phyloP scores from a whole-genome alignment of 2,113 vertebrate species.

The Hippocampus comes region DNA sequence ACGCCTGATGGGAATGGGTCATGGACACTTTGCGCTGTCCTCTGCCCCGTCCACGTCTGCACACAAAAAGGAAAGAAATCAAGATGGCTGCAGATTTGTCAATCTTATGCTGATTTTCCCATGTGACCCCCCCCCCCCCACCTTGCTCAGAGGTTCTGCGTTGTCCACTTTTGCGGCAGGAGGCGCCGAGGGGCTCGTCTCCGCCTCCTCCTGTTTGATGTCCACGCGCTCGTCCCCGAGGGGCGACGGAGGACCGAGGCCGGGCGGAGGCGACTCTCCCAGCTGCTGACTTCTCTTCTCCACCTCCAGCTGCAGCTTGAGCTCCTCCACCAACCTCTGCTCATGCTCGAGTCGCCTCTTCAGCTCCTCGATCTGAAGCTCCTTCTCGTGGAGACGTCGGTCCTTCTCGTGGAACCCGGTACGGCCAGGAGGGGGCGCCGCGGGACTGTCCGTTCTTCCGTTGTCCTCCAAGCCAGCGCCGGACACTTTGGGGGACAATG shows the following conservation, averaged over 20 bases:
- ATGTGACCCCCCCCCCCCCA: neutral
- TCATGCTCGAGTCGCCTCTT: constrained; percentile 92
- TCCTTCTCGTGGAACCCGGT: constrained; percentile 79
- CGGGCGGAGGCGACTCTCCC: constrained; percentile 50
- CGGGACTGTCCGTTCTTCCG: constrained; percentile 65
- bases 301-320: constrained; percentile 95
- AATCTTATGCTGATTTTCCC: too few relatives aligned
- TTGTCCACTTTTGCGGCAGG: constrained; percentile 74
- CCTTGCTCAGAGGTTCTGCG: constrained; percentile 62
- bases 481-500: constrained; percentile 86
- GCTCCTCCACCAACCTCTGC: constrained; percentile 90
- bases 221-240: constrained; percentile 61
- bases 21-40: too few relatives aligned
- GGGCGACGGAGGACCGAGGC: constrained; percentile 27
- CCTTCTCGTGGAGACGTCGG: constrained; percentile 86
- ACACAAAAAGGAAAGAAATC: too few relatives aligned
- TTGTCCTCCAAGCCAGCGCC: constrained; percentile 78
- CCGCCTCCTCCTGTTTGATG: constrained; percentile 59
- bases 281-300: constrained; percentile 86
- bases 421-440: constrained; percentile 65
- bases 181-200: constrained; percentile 50
- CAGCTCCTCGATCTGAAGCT: constrained; percentile 93
- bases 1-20: neutral
- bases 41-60: too few relatives aligned
- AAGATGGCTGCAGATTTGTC: too few relatives aligned